phyloP scores from a whole-genome alignment of 1,140 invertebrate species.

The Pseudomyrmex pallidus region DNA sequence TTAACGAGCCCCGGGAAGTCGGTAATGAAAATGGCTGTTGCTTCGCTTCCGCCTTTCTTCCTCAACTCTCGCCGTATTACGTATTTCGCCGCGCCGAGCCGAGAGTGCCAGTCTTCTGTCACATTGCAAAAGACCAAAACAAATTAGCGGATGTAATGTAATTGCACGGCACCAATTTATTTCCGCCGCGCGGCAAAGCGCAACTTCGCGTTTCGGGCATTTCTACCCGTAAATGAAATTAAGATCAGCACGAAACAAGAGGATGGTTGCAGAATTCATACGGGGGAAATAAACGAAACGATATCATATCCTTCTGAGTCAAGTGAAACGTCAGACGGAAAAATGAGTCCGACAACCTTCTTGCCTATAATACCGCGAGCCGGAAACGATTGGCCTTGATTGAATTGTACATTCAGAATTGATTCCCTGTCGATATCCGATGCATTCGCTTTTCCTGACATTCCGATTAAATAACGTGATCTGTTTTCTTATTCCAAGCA shows the following conservation, averaged over 20 bases:
- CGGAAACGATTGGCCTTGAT: conserved; percentile 43
- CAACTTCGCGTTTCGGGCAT: conserved; percentile 49
- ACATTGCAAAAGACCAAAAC: conserved; percentile 59
- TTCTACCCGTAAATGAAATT: conserved; percentile 47
- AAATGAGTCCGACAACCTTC: conserved; percentile 19
- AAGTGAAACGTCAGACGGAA: conserved; percentile 14
- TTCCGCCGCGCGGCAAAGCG: conserved; percentile 47
- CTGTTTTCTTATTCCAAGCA: conserved; percentile 31
- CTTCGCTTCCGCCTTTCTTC: conserved; percentile 50
- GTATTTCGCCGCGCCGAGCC: conserved; percentile 36
- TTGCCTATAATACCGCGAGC: conserved; percentile 17
- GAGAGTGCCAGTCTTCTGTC: conserved; percentile 60
- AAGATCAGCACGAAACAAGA: conserved; percentile 42
- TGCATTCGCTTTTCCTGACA: conserved; percentile 45
- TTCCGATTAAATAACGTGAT: conserved; percentile 52
- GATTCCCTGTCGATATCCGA: conserved; percentile 34
- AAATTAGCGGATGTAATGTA: conserved; percentile 61
- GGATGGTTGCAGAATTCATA: conserved; percentile 42
- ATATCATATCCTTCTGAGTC: conserved; percentile 8
- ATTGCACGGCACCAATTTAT: conserved; percentile 58
- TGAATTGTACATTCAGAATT: conserved; percentile 40
- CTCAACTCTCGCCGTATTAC: conserved; percentile 36
- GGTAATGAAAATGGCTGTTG: conserved; percentile 59
- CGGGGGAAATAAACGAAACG: conserved; percentile 45
- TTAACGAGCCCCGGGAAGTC: conserved; percentile 33